A percentile compares a stretch with the other conserved stretches of the same genome.
These are phyloP conservation scores for Peucedramus taeniatus DNA, from an alignment of 2,113 vertebrate species.

Conservation along the genomic window DNA sequence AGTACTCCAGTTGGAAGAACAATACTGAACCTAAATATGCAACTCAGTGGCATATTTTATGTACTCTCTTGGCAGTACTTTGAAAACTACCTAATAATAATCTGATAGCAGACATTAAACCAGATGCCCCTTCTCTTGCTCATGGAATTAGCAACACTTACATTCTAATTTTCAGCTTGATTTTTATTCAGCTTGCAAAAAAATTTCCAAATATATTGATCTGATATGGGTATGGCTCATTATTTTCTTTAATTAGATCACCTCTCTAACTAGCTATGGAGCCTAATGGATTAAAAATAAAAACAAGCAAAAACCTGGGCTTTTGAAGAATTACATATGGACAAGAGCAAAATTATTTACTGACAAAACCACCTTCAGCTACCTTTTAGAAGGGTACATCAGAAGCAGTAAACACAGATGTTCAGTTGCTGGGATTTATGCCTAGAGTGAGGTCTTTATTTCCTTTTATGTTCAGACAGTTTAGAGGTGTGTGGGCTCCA, in stretches of 20 bases:
- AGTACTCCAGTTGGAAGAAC: neutral
- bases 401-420: neutral
- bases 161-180: neutral
- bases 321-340: neutral
- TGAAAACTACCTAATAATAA: neutral
- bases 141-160: neutral
- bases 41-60: neutral
- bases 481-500: neutral
- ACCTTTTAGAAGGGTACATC: neutral
- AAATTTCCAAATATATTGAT: neutral
- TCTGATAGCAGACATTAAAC: neutral
- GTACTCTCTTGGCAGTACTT: neutral
- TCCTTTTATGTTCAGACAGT: neutral
- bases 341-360: neutral
- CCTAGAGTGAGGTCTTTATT: neutral
- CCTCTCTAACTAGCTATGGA: neutral
- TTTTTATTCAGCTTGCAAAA: neutral
- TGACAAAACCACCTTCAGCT: neutral
- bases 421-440: neutral
- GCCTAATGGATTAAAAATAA: neutral
- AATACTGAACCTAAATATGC: neutral
- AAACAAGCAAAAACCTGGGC: neutral
- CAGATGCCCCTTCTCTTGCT: neutral
- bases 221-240: neutral
- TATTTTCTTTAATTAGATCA: neutral